Evolutionary conservation across 2,888 invertebrate species (phyloP), one percentile per base, ranked within the genome.

Genomic region (Chouioia cunea): DNA sequence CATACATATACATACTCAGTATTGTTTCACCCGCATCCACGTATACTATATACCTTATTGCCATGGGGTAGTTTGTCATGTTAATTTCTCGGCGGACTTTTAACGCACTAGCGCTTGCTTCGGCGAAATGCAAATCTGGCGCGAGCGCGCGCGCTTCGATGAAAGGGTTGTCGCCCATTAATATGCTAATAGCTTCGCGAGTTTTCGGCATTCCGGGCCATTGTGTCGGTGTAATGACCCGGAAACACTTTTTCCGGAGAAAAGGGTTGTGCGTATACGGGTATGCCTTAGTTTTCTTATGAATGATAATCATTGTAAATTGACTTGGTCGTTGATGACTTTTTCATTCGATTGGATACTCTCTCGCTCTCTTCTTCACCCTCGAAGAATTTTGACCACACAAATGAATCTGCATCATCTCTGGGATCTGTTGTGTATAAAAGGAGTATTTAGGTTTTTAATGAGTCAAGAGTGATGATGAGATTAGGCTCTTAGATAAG

Each of bases 101-200:
- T 85, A 85, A 85, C 85, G 85, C 84, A 83, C 85, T 84, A 80
- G 83, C 85, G 82, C 84, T 82, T 81, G 78, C 79, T 47, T 20
- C 59, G 50, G 76, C 73, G 80, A 80, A 81, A 85, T 85, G 85
- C 85, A 85, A 85, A 85, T 85, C 83, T 82, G 82, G 78, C 80
- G 79, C 78, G 79, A 80, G 81, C 82, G 80, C 81, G 77, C 80
- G 78, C 78, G 78, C 80, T 80, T 80, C 83, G 83, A 85, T 84
- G 85, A 85, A 85, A 85, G 85, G 85, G 85, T 85, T 85, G 80
- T 79, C 82, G 81, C 83, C 83, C 84, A 85, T 85, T 85, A 85
- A 85, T 85, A 85, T 85, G 85, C 84, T 85, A 85, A 85, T 85
- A 85, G 85, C 83, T 84, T 83, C 79, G 82, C 84, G 83, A 74